Evolutionary conservation across 37 sponge, comb jelly and placozoan genomes (phyloP).

Genomic region (Ianthella basta): DNA sequence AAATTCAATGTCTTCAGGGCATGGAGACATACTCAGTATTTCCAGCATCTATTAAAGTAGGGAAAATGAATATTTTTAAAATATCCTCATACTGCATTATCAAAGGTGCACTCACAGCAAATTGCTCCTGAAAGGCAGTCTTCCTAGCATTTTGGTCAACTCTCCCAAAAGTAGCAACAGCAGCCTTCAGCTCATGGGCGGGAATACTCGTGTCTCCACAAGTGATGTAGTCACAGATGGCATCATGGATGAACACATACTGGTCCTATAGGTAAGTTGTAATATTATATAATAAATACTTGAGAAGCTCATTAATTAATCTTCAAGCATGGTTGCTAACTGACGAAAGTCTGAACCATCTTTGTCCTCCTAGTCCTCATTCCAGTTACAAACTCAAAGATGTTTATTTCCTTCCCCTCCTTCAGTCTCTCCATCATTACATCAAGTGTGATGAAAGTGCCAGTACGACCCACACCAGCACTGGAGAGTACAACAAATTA

Average conservation of each 20-base stretch:
- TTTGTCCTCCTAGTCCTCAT: too few species aligned
- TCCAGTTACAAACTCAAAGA: background rate
- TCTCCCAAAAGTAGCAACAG: background rate
- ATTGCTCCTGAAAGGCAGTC: conserved; percentile 23
- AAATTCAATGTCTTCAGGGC: background rate
- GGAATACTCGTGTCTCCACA: conserved; percentile 4
- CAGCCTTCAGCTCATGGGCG: background rate
- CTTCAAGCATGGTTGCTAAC: too few species aligned
- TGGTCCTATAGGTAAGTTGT: too few species aligned
- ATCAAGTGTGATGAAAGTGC: too few species aligned
- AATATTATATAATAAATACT: too few species aligned
- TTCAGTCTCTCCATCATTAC: background rate
- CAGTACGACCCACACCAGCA: too few species aligned
- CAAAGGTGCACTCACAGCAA: too few species aligned
- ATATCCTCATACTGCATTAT: too few species aligned
- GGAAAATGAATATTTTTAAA: too few species aligned
- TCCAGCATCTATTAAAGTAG: background rate
- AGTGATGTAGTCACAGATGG: conserved; percentile 9
- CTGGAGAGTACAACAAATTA: too few species aligned
- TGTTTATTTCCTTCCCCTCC: background rate
- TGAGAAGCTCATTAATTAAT: too few species aligned
- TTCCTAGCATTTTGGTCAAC: background rate
- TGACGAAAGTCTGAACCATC: too few species aligned
- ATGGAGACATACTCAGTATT: background rate
- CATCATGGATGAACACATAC: conserved; percentile 26